Conservation (phyloP, 1,140 invertebrate genomes). For the Ceratitis capitata region DNA sequence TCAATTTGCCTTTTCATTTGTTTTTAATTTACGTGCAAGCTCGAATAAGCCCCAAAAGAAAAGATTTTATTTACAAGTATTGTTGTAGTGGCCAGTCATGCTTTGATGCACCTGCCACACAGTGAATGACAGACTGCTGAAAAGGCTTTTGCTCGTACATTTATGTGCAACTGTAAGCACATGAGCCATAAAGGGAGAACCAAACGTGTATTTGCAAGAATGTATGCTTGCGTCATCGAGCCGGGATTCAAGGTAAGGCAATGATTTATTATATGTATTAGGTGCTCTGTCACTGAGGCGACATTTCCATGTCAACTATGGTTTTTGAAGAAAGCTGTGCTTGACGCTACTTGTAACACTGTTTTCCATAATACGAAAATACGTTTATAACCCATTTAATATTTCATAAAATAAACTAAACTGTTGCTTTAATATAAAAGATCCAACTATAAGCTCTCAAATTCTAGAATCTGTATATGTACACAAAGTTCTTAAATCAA, state of each 20-base stretch:
- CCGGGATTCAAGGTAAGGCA: not conserved
- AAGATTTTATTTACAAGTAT: not conserved
- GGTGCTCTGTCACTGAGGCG: not conserved
- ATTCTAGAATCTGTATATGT: not conserved
- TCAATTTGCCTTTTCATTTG: not conserved
- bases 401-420: no score
- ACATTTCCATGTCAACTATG: not conserved
- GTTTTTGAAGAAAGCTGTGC: not conserved
- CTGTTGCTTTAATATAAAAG: not conserved
- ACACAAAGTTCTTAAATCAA: not conserved
- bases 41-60: not conserved
- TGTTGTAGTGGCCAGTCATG: conserved; percentile 11
- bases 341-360: not conserved
- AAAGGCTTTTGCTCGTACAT: not conserved
- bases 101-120: conserved; percentile 5
- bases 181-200: not conserved
- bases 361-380: not conserved
- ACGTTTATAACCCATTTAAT: no score
- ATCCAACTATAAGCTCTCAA: not conserved
- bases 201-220: not conserved
- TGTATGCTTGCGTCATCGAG: not conserved
- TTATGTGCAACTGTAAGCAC: not conserved
- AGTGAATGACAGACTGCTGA: not conserved
- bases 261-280: no score
- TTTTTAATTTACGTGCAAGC: not conserved